Percentiles rank a stretch among this genome's conserved stretches.
These are phyloP conservation scores for Ridgeia piscesae DNA, from an alignment of 1,140 invertebrate genomes.

Conservation along the genomic window DNA sequence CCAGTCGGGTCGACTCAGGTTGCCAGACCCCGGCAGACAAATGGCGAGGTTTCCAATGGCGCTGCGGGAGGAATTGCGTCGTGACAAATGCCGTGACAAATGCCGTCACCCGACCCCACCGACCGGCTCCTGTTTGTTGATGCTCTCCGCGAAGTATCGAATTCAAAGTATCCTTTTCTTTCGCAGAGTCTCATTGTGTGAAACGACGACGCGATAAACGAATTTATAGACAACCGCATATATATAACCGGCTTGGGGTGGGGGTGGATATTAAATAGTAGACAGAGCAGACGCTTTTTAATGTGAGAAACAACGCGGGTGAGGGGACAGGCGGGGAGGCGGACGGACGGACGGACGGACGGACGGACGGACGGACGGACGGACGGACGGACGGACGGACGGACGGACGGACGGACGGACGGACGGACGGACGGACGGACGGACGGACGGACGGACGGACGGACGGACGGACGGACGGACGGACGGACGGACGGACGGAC, in stretches of 20 bases:
- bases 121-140: neutral
- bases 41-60: neutral
- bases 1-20: neutral
- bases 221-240: neutral
- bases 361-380: too few species aligned
- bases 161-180: neutral
- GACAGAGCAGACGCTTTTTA: neutral
- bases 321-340: too few species aligned
- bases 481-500: too few species aligned
- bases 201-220: neutral
- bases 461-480: too few species aligned
- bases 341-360: neutral
- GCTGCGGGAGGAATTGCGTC: neutral
- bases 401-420: too few species aligned
- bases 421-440: too few species aligned
- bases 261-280: neutral
- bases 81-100: neutral
- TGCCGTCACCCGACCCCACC: neutral
- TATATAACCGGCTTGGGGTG: neutral
- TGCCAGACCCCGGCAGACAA: neutral
- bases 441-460: too few species aligned
- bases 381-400: too few species aligned
- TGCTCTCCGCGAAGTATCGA: neutral
- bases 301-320: neutral
- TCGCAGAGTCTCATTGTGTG: neutral